Evolutionary conservation across 2,888 invertebrate genomes (phyloP).

Genomic region (Sepioteuthis lessoniana): DNA sequence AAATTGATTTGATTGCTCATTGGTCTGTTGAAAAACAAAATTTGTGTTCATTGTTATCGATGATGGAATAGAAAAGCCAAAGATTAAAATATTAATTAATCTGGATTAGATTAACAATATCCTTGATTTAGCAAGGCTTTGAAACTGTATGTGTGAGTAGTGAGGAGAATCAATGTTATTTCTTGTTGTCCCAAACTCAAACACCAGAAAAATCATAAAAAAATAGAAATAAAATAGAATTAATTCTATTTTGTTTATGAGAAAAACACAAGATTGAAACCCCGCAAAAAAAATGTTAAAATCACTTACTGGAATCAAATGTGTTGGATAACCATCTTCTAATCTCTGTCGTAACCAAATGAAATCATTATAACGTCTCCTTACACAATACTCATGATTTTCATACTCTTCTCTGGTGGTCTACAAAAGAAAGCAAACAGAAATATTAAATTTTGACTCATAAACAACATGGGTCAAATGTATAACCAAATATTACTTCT

Average conservation of each 20-base stretch:
- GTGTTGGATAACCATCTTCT: constrained; percentile 81
- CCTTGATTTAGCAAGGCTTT: too few relatives aligned
- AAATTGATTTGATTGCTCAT: too few relatives aligned
- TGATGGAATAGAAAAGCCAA: too few relatives aligned
- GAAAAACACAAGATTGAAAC: neutral
- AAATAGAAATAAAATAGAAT: neutral
- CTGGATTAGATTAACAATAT: too few relatives aligned
- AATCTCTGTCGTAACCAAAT: constrained; percentile 82
- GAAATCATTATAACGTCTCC: constrained; percentile 84
- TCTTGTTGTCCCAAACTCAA: too few relatives aligned
- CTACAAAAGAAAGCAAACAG: constrained; percentile 69
- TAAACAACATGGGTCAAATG: neutral
- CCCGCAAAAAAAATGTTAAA: neutral
- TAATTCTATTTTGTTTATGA: too few relatives aligned
- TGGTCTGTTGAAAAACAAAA: too few relatives aligned
- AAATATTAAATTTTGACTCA: neutral
- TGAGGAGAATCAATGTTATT: too few relatives aligned
- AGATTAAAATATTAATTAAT: too few relatives aligned
- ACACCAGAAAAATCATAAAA: neutral
- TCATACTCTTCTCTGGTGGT: constrained; percentile 81
- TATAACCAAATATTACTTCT: too few relatives aligned
- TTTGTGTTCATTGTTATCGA: too few relatives aligned
- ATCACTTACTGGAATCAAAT: constrained; percentile 81
- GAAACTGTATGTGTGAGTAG: too few relatives aligned
- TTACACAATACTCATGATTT: constrained; percentile 81